Base-by-base conservation (phyloP, 2,113 vertebrate genomes). In the Oplegnathus fasciatus region DNA sequence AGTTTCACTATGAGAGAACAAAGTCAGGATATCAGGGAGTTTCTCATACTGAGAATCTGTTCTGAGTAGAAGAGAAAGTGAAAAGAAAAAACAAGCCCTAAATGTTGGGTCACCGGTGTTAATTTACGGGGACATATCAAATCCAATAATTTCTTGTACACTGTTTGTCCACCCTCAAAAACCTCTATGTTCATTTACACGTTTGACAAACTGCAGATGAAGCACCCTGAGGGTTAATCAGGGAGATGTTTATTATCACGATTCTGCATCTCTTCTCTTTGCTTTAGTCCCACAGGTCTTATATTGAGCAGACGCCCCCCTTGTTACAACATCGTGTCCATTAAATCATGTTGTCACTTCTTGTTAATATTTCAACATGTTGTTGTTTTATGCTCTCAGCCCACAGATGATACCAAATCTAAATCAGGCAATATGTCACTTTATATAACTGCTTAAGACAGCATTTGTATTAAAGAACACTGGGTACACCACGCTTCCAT, bases 1-100 rank as follows among this genome's bases (percentile, higher is more conserved):
- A 61, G 81, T 90, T 92, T 92, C 88, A 85, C 24, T 88, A 48
- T 90, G 86, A 88, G 26, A n/a, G 48, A 40, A 50, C 7, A 3
- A 24, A 8, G 24, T 37, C 10, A 6, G 37, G 46, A 26, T 18
- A 0, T 9, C 8, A 32, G 64, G n/a, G 40, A 57, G 46, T 84
- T 86, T 79, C 83, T 86, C 82, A 61, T 30, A 5, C 28, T 64
- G 52, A 74, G 7, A 69, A 0, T 54, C 32, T 0, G 8, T 18
- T 65, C 52, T 72, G 0, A 3, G 20, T 7, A 1, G 57, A 88
- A 90, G 44, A n/a, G 88, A 90, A 91, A 91, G 75, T 60, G 78
- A 86, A 89, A 88, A 67, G 20, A 17, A 61, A 24, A 37, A 4
- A 9, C n/a, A 44, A 13, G 26, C 13, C 7, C 1, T 34, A 9